Evolutionary conservation across 2,888 invertebrate species (phyloP).

Genomic region (Cacoxenus indagator): DNA sequence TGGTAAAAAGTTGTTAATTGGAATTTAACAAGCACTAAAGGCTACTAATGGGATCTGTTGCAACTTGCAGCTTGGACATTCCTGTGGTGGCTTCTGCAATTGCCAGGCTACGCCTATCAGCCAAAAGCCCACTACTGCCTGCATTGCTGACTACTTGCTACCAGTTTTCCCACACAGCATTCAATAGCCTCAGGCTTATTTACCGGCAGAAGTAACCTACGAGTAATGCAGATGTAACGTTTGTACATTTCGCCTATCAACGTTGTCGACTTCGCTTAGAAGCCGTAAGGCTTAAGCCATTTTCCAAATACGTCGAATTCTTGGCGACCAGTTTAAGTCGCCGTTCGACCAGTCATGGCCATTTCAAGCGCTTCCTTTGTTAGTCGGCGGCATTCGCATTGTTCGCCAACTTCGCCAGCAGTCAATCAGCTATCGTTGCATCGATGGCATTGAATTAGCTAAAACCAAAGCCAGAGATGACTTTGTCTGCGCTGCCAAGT

Average conservation of each 20-base stretch:
- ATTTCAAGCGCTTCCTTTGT: background rate
- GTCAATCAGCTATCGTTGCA: background rate
- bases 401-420: background rate
- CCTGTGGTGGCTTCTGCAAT: background rate
- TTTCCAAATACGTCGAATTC: background rate
- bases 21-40: conserved; percentile 65
- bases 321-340: background rate
- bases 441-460: background rate
- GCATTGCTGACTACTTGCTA: conserved; percentile 29
- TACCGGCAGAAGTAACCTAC: conserved; percentile 11
- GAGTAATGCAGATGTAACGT: conserved; percentile 52
- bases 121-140: background rate
- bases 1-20: conserved; percentile 63
- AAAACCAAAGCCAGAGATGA: background rate
- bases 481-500: background rate
- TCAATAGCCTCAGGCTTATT: conserved; percentile 1
- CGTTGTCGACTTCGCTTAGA: background rate
- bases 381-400: background rate
- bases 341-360: background rate
- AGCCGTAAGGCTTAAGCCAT: background rate
- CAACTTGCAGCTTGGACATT: conserved; percentile 16
- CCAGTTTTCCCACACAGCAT: conserved; percentile 43
- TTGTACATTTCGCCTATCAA: conserved; percentile 32
- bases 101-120: conserved; percentile 19
- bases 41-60: conserved; percentile 54